Conservation (phyloP, 1,140 invertebrate species). For the Saxidomus purpurata region DNA sequence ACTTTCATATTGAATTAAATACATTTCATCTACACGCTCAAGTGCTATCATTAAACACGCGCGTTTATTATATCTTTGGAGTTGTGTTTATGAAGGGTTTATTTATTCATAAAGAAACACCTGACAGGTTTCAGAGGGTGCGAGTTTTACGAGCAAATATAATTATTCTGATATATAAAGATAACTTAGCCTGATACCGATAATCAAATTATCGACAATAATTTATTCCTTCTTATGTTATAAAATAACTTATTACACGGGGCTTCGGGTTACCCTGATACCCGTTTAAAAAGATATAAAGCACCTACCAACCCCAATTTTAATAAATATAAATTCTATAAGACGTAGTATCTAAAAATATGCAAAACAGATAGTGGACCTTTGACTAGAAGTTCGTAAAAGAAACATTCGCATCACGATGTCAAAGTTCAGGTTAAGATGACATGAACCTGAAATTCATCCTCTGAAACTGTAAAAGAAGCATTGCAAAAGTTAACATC, state of each 20-base stretch:
- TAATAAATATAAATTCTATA: background rate
- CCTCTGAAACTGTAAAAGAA: too few relatives aligned
- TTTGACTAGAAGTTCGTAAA: too few relatives aligned
- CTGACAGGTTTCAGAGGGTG: constrained; percentile 19
- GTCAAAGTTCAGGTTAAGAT: too few relatives aligned
- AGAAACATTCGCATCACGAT: too few relatives aligned
- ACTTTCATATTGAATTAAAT: too few relatives aligned
- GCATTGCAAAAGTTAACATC: too few relatives aligned
- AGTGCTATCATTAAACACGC: background rate
- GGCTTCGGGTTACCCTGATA: constrained; percentile 35
- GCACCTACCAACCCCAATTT: constrained; percentile 26
- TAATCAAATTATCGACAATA: constrained; percentile 46
- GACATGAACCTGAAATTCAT: too few relatives aligned
- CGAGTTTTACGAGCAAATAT: constrained; percentile 11
- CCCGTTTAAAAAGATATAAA: constrained; percentile 24
- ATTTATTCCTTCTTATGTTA: constrained; percentile 50
- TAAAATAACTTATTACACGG: constrained; percentile 29
- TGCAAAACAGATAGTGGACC: background rate
- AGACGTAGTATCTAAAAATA: background rate
- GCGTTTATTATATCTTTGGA: background rate
- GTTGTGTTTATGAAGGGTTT: background rate
- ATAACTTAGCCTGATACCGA: constrained; percentile 18
- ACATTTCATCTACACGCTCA: background rate
- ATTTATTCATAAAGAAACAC: constrained; percentile 26
- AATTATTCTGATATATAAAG: constrained; percentile 37